Evolutionary conservation across 37 sponge, comb jelly and placozoan genomes (phyloP).

Genomic region (Halichondria panicea): DNA sequence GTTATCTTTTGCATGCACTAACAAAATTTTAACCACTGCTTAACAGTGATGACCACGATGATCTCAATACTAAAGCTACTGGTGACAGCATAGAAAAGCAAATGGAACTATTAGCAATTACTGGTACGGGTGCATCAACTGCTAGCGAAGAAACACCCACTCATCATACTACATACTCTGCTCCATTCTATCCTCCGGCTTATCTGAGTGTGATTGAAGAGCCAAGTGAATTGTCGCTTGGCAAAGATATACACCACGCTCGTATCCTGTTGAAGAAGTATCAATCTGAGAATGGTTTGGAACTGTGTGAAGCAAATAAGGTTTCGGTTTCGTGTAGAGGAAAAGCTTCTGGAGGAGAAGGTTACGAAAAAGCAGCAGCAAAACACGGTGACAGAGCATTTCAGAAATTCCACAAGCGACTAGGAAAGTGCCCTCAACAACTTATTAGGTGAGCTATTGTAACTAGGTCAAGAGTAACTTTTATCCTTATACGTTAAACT

Average conservation of each 20-base stretch:
- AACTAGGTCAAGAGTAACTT: too few species aligned
- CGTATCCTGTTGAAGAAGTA: conserved; percentile 29
- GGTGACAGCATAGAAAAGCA: neutral
- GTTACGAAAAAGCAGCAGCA: conserved; percentile 67
- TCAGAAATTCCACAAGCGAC: conserved; percentile 65
- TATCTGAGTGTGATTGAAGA: conserved; percentile 56
- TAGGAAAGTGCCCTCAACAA: conserved; percentile 57
- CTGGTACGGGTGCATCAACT: neutral
- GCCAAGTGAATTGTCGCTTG: neutral
- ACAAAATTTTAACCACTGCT: neutral
- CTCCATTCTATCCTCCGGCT: conserved; percentile 28
- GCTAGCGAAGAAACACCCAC: neutral
- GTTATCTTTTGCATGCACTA: neutral
- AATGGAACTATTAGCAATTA: neutral
- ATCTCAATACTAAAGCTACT: neutral
- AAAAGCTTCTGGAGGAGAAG: conserved; percentile 19
- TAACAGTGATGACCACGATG: neutral
- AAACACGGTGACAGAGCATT: conserved; percentile 73
- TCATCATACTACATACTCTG: neutral
- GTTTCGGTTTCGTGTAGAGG: neutral
- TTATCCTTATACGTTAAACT: too few species aligned
- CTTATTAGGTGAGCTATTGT: conserved; percentile 38
- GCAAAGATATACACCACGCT: neutral
- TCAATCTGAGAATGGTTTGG: neutral
- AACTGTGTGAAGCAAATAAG: neutral